Conservation (phyloP, 2,113 vertebrate genomes). For the Menidia beryllina region DNA sequence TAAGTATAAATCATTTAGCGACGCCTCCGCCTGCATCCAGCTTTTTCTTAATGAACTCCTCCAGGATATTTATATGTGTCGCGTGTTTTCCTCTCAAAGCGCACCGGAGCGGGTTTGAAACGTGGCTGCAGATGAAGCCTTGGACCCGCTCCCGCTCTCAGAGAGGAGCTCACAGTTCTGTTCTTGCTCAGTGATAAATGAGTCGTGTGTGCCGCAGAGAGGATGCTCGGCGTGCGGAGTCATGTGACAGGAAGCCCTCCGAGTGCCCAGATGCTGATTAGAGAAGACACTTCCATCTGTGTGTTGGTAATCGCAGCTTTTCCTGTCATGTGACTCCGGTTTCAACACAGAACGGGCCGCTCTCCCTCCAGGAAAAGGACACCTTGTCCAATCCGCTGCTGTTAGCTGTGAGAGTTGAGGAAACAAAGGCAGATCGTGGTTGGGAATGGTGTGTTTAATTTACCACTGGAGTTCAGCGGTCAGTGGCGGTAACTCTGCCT, state of each 20-base stretch:
- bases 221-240: background rate
- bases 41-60: slow-evolving; percentile 55
- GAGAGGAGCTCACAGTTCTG: slow-evolving; percentile 1
- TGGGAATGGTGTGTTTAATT: background rate
- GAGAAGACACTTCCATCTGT: slow-evolving; percentile 32
- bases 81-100: slow-evolving; percentile 7
- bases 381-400: slow-evolving; percentile 19
- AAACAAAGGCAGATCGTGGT: background rate
- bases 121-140: slow-evolving; percentile 9
- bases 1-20: slow-evolving; percentile 74
- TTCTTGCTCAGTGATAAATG: background rate
- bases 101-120: background rate
- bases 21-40: slow-evolving; percentile 33
- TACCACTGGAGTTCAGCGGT: background rate
- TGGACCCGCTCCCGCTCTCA: background rate
- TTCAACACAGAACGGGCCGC: background rate
- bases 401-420: background rate
- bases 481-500: no score
- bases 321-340: slow-evolving; percentile 24
- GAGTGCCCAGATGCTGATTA: slow-evolving; percentile 21
- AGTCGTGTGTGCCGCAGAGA: slow-evolving; percentile 1
- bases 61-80: slow-evolving; percentile 14
- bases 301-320: slow-evolving; percentile 9
- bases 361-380: slow-evolving; percentile 3
- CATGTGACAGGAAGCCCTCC: slow-evolving; percentile 12